A percentile compares a stretch with the other conserved stretches of the same genome.
phyloP scores from a whole-genome alignment of 2,888 invertebrate genomes.

The Ommatoiulus sabulosus region DNA sequence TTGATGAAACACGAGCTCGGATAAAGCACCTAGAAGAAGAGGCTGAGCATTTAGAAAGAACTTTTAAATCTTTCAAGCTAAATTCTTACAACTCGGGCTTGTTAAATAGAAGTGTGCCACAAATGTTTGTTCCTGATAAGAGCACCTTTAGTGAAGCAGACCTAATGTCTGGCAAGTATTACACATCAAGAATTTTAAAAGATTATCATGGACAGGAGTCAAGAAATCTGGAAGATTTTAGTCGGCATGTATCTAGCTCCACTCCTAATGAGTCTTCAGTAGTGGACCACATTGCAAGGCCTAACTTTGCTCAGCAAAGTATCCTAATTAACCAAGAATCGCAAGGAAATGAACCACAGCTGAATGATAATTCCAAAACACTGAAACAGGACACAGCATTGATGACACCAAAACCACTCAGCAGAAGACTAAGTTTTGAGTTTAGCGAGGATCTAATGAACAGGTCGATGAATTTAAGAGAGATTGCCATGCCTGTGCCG shows the following conservation, averaged over 20 bases:
- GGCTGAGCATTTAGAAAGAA: constrained; percentile 4
- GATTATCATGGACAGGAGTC: background rate
- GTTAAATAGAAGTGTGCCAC: background rate
- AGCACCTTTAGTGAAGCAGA: background rate
- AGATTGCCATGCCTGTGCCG: background rate
- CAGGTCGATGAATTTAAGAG: background rate
- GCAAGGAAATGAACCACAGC: background rate
- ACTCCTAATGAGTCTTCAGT: background rate
- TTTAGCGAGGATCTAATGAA: background rate
- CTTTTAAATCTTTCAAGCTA: background rate
- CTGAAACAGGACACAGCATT: background rate
- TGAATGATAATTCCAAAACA: background rate
- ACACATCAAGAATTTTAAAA: background rate
- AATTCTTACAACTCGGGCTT: background rate
- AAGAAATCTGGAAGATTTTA: background rate
- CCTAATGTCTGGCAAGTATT: background rate
- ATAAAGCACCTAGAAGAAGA: constrained; percentile 10
- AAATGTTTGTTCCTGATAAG: background rate
- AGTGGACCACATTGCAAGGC: background rate
- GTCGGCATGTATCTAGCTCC: background rate
- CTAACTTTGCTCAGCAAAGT: background rate
- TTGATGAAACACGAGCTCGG: background rate
- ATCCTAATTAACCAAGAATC: background rate
- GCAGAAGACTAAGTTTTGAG: constrained; percentile 3
- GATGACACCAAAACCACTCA: background rate